These are phyloP conservation scores for Tetraodon nigroviridis DNA, from an alignment of 2,113 vertebrate genomes.

Conservation along the genomic window DNA sequence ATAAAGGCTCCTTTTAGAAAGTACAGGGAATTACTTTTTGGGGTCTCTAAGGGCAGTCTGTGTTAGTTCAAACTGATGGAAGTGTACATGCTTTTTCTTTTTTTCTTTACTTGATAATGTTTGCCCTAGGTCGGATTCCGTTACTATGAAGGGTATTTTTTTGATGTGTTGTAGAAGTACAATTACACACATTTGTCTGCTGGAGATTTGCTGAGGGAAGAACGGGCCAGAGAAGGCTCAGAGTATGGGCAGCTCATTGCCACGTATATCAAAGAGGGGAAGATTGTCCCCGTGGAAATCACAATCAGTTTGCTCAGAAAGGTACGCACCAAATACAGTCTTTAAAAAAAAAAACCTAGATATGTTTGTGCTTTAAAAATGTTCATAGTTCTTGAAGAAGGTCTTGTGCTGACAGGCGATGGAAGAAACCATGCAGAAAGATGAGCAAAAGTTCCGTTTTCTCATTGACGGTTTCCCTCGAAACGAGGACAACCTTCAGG, in stretches of 20 bases:
- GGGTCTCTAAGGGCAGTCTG: not conserved
- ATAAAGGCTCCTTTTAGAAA: conserved; percentile 49
- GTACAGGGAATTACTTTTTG: conserved; percentile 4
- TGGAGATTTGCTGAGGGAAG: conserved; percentile 90
- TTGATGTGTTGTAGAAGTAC: conserved; percentile 77
- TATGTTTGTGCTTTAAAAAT: too few relatives aligned
- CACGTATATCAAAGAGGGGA: conserved; percentile 89
- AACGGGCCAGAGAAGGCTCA: conserved; percentile 83
- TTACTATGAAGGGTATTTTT: not conserved
- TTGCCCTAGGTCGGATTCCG: not conserved
- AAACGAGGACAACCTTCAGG: conserved; percentile 94
- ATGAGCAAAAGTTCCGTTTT: conserved; percentile 86
- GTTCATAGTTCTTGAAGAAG: too few relatives aligned
- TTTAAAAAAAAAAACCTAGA: not conserved
- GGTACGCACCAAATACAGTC: conserved; percentile 70
- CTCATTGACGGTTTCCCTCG: conserved; percentile 98
- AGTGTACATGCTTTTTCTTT: not conserved
- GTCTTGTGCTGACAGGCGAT: conserved; percentile 59
- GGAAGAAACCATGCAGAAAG: conserved; percentile 84
- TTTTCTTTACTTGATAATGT: not conserved
- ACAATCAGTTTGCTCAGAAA: conserved; percentile 90
- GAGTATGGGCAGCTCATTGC: conserved; percentile 90
- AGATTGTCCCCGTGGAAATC: conserved; percentile 94
- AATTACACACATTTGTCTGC: conserved; percentile 93
- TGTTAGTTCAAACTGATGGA: not conserved